A percentile compares a stretch with the other conserved stretches of the same genome.
Conservation (phyloP, 1,140 invertebrate genomes). For the Eumaeus atala region DNA sequence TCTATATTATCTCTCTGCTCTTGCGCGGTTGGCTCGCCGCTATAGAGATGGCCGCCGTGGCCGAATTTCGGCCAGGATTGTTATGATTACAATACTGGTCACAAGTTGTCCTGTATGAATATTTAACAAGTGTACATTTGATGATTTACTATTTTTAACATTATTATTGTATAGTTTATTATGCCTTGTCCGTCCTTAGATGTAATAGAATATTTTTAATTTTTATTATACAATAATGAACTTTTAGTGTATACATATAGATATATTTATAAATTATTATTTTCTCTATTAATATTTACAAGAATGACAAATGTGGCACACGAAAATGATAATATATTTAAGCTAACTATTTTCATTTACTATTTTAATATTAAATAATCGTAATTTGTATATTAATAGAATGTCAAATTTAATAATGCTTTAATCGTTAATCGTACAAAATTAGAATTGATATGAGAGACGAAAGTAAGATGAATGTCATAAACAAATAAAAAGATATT, state of each 20-base stretch:
- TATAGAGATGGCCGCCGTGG: too few relatives aligned
- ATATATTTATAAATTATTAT: neutral
- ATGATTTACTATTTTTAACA: too few relatives aligned
- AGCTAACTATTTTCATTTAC: constrained; percentile 6
- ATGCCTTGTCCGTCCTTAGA: constrained; percentile 12
- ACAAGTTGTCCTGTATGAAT: too few relatives aligned
- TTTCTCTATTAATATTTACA: constrained; percentile 3
- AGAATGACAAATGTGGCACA: neutral
- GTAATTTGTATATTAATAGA: neutral
- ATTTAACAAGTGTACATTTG: too few relatives aligned
- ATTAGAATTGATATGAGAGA: neutral
- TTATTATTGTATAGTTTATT: neutral
- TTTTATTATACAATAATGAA: neutral
- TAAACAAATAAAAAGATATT: constrained; percentile 6
- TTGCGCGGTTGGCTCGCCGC: too few relatives aligned
- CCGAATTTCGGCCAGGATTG: too few relatives aligned
- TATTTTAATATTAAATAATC: constrained; percentile 15
- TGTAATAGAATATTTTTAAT: constrained; percentile 12
- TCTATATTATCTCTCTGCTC: too few relatives aligned
- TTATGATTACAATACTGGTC: too few relatives aligned
- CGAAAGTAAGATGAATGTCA: neutral
- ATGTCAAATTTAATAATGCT: constrained; percentile 24
- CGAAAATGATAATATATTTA: too few relatives aligned
- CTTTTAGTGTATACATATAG: too few relatives aligned
- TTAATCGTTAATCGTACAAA: constrained; percentile 37